Percentiles rank a stretch among this genome's conserved stretches.
These are phyloP conservation scores for Coreoperca whiteheadi DNA, from an alignment of 2,113 vertebrate species.

Conservation along the genomic window DNA sequence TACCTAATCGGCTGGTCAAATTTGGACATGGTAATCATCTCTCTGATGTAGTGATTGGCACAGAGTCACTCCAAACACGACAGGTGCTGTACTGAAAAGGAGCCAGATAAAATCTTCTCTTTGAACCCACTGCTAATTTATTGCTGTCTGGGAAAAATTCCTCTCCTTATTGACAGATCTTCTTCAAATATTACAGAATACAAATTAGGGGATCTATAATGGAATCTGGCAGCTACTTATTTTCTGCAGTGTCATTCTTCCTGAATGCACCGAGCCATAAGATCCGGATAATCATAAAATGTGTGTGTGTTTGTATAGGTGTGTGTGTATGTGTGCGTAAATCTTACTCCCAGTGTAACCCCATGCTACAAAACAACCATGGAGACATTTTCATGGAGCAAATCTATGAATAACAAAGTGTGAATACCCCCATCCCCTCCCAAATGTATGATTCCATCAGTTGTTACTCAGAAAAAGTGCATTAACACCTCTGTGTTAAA, in stretches of 20 bases:
- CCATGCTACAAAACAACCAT: no score
- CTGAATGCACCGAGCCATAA: constrained; percentile 33
- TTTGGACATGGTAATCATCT: constrained; percentile 61
- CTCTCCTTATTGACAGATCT: constrained; percentile 38
- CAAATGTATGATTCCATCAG: constrained; percentile 38
- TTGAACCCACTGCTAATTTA: constrained; percentile 48
- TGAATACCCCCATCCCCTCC: constrained; percentile 9
- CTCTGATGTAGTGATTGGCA: constrained; percentile 63
- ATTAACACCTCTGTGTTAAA: constrained; percentile 58
- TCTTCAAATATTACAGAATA: constrained; percentile 52
- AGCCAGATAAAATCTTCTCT: constrained; percentile 38
- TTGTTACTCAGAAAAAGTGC: constrained; percentile 44
- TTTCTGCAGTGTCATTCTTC: constrained; percentile 40
- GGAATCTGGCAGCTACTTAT: constrained; percentile 28
- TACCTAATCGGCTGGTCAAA: constrained; percentile 62
- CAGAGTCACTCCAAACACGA: constrained; percentile 53
- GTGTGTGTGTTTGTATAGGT: constrained; percentile 21
- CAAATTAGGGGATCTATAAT: constrained; percentile 38
- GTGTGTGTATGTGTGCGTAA: constrained; percentile 5
- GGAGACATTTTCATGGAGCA: constrained; percentile 24
- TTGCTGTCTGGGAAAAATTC: constrained; percentile 27
- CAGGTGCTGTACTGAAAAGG: constrained; percentile 16
- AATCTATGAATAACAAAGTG: constrained; percentile 56
- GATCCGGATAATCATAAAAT: constrained; percentile 33
- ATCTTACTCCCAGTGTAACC: constrained; percentile 19